These are phyloP conservation scores for Cryptoprocta ferox DNA, from an alignment of 2,797 vertebrate genomes.

Conservation along the genomic window DNA sequence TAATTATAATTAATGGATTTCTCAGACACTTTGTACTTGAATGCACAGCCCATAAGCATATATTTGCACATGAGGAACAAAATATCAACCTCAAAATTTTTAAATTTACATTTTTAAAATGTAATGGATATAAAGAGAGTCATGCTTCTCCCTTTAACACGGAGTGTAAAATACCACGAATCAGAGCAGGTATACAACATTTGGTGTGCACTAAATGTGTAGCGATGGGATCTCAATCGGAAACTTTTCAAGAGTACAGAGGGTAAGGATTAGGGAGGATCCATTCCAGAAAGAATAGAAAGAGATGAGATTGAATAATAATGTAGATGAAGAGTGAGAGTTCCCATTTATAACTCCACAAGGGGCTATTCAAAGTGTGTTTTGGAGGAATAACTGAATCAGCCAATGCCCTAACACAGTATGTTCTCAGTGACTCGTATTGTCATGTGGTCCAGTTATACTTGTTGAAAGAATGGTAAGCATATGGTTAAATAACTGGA, in stretches of 20 bases:
- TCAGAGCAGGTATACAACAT: not conserved
- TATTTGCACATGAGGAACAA: not conserved
- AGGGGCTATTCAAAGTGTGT: not conserved
- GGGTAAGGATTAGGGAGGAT: not conserved
- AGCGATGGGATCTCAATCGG: not conserved
- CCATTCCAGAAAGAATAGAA: not conserved
- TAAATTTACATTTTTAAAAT: not conserved
- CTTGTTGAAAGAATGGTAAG: not conserved
- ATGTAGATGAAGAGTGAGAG: not conserved
- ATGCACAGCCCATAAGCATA: not conserved
- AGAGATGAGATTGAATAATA: not conserved
- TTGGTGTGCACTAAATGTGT: not conserved
- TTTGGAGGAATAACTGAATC: not conserved
- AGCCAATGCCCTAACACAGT: not conserved
- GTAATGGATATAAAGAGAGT: not conserved
- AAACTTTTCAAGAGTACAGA: not conserved
- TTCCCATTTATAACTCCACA: not conserved
- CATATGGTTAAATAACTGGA: not conserved
- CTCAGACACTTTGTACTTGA: not conserved
- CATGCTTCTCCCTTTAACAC: not conserved
- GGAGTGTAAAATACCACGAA: not conserved
- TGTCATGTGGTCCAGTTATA: not conserved
- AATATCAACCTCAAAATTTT: not conserved
- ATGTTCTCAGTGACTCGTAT: not conserved
- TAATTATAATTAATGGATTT: slow-evolving; percentile 23